A percentile compares a stretch with the other conserved stretches of the same genome.
phyloP scores from a whole-genome alignment of 2,888 invertebrate genomes.

The Ectropis crepuscularia region DNA sequence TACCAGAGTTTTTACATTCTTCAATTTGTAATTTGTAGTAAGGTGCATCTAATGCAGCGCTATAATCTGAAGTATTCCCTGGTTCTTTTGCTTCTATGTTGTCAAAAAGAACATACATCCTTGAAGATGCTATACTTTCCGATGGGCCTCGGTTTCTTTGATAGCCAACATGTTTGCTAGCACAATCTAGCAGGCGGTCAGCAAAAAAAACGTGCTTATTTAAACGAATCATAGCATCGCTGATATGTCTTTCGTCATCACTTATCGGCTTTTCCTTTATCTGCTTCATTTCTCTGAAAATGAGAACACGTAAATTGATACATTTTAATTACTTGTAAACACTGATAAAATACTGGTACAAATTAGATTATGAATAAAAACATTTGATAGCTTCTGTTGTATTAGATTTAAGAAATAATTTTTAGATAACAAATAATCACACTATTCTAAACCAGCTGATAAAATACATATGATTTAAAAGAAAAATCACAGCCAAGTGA shows the following conservation, averaged over 20 bases:
- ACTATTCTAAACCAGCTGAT: too few species aligned
- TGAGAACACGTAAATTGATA: neutral
- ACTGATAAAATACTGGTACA: neutral
- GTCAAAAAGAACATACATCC: constrained; percentile 89
- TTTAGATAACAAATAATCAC: too few species aligned
- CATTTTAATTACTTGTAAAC: neutral
- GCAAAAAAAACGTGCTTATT: constrained; percentile 88
- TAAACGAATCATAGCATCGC: constrained; percentile 81
- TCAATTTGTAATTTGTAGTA: constrained; percentile 87
- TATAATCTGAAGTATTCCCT: constrained; percentile 85
- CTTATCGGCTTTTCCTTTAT: constrained; percentile 80
- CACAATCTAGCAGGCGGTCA: constrained; percentile 87
- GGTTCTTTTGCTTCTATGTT: constrained; percentile 89
- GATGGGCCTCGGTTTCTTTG: constrained; percentile 59
- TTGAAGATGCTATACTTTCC: constrained; percentile 86
- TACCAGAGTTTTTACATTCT: constrained; percentile 78
- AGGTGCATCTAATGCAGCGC: constrained; percentile 85
- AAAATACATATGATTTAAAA: too few species aligned
- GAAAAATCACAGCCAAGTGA: too few species aligned
- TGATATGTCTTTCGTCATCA: constrained; percentile 77
- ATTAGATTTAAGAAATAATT: too few species aligned
- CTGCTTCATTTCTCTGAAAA: constrained; percentile 82
- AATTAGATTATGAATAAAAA: too few species aligned
- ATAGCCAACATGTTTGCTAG: constrained; percentile 86
- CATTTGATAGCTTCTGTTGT: too few species aligned